Conservation (phyloP, 2,113 vertebrate genomes). For the Mobula hypostoma region DNA sequence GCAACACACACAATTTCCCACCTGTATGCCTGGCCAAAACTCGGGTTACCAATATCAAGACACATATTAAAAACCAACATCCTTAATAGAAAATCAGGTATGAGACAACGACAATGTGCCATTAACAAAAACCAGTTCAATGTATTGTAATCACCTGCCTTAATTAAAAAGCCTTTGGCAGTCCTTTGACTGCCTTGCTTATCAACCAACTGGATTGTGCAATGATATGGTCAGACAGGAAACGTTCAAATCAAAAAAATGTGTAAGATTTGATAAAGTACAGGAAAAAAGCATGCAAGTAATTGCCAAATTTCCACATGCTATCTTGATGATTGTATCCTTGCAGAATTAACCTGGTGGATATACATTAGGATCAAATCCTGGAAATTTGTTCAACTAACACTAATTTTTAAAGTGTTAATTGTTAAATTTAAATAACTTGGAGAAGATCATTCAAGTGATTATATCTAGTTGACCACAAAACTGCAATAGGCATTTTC, state of each 20-base stretch:
- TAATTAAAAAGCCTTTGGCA: neutral
- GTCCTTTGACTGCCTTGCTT: neutral
- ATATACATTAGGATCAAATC: neutral
- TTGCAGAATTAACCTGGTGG: neutral
- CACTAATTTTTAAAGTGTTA: too few species aligned
- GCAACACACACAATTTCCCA: too few species aligned
- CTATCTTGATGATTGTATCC: neutral
- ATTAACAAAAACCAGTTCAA: neutral
- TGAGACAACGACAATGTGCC: too few species aligned
- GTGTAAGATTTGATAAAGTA: neutral
- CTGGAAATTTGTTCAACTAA: neutral
- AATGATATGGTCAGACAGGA: neutral
- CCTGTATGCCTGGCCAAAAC: neutral
- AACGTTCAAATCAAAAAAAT: neutral
- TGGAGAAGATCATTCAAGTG: too few species aligned
- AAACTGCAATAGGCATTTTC: too few species aligned
- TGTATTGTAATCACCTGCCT: too few species aligned
- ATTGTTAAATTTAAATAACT: too few species aligned
- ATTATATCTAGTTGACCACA: too few species aligned
- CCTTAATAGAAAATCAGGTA: neutral
- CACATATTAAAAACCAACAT: neutral
- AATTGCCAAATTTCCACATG: neutral
- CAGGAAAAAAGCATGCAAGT: neutral
- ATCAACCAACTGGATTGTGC: neutral
- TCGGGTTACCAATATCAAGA: neutral